A percentile compares a stretch with the other conserved stretches of the same genome.
These are phyloP conservation scores for Blennius ocellaris DNA, from an alignment of 2,113 vertebrate species.

Conservation along the genomic window DNA sequence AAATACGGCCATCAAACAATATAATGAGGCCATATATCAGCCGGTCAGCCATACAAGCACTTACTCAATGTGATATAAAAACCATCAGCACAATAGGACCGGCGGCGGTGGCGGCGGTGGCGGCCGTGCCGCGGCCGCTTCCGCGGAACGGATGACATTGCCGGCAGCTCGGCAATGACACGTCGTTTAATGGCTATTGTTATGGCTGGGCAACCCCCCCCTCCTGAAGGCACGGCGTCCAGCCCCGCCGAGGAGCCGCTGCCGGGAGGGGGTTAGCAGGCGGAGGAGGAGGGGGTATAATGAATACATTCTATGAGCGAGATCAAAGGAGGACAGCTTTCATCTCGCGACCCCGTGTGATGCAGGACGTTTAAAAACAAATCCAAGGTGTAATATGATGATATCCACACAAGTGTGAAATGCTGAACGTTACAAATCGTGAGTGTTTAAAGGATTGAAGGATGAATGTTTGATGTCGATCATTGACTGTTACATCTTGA, in stretches of 20 bases:
- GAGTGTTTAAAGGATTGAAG: no score
- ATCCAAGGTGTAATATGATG: no score
- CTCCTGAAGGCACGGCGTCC: constrained; percentile 7
- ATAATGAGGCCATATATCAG: constrained; percentile 79
- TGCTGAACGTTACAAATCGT: no score
- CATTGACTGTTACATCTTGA: no score
- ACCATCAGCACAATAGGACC: constrained; percentile 58
- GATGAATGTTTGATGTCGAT: no score
- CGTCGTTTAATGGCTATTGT: constrained; percentile 56
- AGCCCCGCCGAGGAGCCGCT: constrained; percentile 36
- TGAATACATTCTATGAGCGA: constrained; percentile 7
- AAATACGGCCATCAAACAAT: constrained; percentile 76
- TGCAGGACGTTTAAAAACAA: no score
- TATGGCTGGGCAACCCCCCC: constrained; percentile 9
- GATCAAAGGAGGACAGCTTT: background rate
- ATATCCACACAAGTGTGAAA: no score
- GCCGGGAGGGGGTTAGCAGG: constrained; percentile 38
- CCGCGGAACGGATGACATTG: constrained; percentile 60
- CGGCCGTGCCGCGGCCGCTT: constrained; percentile 3
- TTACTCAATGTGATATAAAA: constrained; percentile 68
- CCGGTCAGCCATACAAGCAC: constrained; percentile 54
- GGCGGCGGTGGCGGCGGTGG: background rate
- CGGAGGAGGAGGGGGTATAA: background rate
- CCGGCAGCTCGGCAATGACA: constrained; percentile 58
- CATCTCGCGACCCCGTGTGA: no score